Evolutionary conservation across 2,888 invertebrate genomes (phyloP), one percentile per base, ranked within the genome.

Genomic region (Frankliniella intonsa): DNA sequence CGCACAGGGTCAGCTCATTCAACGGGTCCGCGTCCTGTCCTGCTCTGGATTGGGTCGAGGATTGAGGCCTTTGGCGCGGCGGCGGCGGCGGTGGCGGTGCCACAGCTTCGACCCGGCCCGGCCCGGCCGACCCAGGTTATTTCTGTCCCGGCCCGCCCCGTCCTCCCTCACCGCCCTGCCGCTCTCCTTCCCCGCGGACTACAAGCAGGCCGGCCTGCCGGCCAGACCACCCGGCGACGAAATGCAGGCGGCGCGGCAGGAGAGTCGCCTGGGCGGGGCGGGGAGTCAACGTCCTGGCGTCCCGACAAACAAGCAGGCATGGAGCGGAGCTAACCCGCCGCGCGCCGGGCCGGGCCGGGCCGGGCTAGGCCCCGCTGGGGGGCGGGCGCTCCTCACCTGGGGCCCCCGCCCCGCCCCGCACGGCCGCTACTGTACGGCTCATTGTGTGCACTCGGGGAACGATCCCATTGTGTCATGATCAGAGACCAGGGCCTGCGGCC

Each of bases 251-350:
- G 19, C 38, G 38, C 38, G 38, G 38, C 38, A 38, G 38, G 38
- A 38, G 38, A 38, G 38, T 5, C 38, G 38, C 3, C 38, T 38
- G 38, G 38, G 38, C 38, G 22, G 38, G 38, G 38, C 38, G 22
- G 69, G 38, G 69, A 76, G 69, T 76, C 69, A 76, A 76, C 69
- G 69, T 22, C 69, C 69, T 76, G n/a, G 22, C 22, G 69, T 22
- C 69, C 69, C 22, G 69, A n/a, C 69, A 22, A 38, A 38, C 38
- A 38, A 38, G 38, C 38, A 62, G 62, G 62, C 62, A 14, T 17
- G 17, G 62, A n/a, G 19, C 14, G 62, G 62, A 17, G 62, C 62
- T 19, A 62, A 62, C 62, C 12, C 17, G 14, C n/a, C 55, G 1
- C 55, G 55, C 55, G 17, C 55, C 14, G 55, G 1, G 14, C 62